A percentile compares a stretch with the other conserved stretches of the same genome.
Evolutionary conservation across 2,113 vertebrate genomes (phyloP).

Genomic region (Rhinolophus ferrumequinum): DNA sequence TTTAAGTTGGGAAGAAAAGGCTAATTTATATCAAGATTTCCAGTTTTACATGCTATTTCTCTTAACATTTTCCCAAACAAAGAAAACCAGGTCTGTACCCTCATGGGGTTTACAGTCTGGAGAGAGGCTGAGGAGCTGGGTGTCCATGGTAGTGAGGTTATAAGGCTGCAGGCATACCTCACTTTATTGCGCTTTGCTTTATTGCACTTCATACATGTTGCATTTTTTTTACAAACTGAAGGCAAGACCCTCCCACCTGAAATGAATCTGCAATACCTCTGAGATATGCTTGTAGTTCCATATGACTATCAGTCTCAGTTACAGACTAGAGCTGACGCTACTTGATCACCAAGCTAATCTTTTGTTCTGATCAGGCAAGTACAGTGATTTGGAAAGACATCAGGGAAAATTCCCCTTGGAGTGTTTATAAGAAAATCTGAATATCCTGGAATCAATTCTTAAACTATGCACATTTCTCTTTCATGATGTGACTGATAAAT

Average conservation of each 20-base stretch:
- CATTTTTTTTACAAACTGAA: background rate
- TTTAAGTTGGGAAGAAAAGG: background rate
- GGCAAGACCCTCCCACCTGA: background rate
- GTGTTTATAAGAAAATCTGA: conserved; percentile 41
- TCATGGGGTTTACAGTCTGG: background rate
- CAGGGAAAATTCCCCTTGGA: background rate
- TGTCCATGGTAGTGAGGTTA: background rate
- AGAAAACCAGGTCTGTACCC: background rate
- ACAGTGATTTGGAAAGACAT: background rate
- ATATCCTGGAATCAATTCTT: conserved; percentile 36
- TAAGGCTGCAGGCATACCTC: background rate
- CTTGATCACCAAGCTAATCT: background rate
- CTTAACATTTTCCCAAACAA: background rate
- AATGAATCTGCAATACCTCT: background rate
- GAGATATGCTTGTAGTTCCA: background rate
- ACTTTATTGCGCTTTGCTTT: background rate
- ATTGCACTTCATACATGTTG: background rate
- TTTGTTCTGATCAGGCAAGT: background rate
- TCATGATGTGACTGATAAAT: background rate
- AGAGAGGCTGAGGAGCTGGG: background rate
- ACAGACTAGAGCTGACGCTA: background rate
- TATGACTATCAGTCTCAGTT: background rate
- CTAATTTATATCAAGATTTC: background rate
- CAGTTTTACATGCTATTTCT: conserved; percentile 22
- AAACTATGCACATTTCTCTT: conserved; percentile 28